Evolutionary conservation across 2,797 vertebrate genomes (phyloP).

Genomic region (Gadopsis marmoratus): DNA sequence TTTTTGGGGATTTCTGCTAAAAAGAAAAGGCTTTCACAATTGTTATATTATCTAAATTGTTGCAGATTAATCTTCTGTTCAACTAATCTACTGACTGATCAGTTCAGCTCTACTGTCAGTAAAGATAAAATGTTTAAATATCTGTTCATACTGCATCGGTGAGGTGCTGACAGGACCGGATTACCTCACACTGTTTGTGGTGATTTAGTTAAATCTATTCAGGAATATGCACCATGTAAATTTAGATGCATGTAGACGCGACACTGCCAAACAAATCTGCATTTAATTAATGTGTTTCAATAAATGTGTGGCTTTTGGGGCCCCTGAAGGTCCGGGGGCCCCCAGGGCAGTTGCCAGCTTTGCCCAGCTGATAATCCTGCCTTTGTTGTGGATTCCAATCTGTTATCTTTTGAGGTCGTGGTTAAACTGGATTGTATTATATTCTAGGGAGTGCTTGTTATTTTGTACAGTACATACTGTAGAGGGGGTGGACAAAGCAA

Average conservation of each 20-base stretch:
- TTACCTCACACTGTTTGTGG: background rate
- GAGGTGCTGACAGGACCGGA: background rate
- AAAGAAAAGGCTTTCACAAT: background rate
- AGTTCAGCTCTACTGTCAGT: background rate
- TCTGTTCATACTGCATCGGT: background rate
- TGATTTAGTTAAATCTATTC: background rate
- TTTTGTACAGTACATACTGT: constrained; percentile 53
- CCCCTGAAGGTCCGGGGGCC: background rate
- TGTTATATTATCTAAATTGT: background rate
- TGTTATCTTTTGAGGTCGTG: constrained; percentile 11
- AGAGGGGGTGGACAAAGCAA: constrained; percentile 72
- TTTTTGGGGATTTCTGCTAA: background rate
- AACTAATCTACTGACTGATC: background rate
- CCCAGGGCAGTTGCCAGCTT: background rate
- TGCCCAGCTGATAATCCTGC: background rate
- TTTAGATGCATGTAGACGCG: background rate
- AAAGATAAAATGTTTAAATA: background rate
- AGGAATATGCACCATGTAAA: background rate
- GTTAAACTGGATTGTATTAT: constrained; percentile 28
- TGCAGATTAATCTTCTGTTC: background rate
- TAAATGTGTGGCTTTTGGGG: background rate
- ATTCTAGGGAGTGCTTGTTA: constrained; percentile 43
- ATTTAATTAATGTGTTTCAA: background rate
- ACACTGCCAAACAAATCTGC: background rate
- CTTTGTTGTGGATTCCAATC: constrained; percentile 8